Base-by-base conservation (phyloP, 2,797 vertebrate species). In the Rhabdophis nuchalis region DNA sequence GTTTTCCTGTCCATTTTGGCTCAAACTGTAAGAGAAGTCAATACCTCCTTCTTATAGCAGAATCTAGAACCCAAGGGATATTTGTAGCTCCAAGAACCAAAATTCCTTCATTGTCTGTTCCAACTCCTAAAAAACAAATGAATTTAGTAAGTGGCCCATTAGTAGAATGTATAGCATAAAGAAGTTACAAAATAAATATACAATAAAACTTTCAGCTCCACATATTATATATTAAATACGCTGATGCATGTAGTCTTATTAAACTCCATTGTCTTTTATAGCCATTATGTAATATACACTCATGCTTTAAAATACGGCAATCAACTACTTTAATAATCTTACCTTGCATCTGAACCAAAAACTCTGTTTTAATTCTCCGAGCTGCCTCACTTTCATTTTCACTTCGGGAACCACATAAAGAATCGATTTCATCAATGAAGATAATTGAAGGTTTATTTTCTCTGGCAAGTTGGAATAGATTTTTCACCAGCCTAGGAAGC, bases 301-400 rank as follows among this genome's bases (percentile, higher is more conserved):
- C 85, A 46, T 46, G 8, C 32, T 58, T 90, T 82, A 11, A 41
- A 56, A 27, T 85, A 52, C 14, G 88, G 52, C 82, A 82, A 85
- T 1, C 20, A 72, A n/a, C 2, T 11, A 52, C 46, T 27, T n/a
- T 61, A 93, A 57, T 1, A 52, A 64, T 91, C 94, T 95, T 94
- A 99, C 99, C 99, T 96, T 99, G 99, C 99, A 99, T 99, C 94
- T 99, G 99, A 91, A 99, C 99, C 53, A 99, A 97, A 96, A 99
- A 99, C 93, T 99, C 99, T 0, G 99, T 99, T 97, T 99, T 99
- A 95, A 99, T 99, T 88, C 99, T 98, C 3, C 99, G 98, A 9
- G 99, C 99, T 53, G 99, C 99, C 96, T 99, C 99, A 1, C 99
- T 99, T 97, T 99, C 99, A 72, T 99, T 99, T 96, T 99, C 99